Conservation (phyloP, 2,113 vertebrate genomes). For the Antidorcas marsupialis region DNA sequence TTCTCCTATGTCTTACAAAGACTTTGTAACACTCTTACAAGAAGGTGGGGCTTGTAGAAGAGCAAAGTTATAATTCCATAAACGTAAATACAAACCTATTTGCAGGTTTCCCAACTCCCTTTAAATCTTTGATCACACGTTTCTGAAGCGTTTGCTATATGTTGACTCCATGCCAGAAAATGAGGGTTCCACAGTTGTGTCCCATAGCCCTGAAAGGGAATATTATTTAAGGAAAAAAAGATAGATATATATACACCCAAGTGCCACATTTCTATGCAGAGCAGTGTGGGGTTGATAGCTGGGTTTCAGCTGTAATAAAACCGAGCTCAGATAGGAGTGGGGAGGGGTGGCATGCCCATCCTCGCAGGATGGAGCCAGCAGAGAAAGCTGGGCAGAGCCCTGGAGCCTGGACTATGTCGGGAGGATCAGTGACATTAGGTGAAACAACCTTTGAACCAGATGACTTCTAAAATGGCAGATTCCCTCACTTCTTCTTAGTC, state of each 20-base stretch:
- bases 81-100: background rate
- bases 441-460: background rate
- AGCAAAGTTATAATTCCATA: background rate
- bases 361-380: background rate
- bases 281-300: background rate
- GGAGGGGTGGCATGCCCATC: accelerated
- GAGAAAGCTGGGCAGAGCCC: background rate
- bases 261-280: background rate
- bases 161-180: background rate
- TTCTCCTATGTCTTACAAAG: background rate
- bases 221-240: background rate
- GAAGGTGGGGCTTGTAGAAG: background rate
- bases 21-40: background rate
- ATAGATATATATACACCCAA: background rate
- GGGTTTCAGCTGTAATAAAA: background rate
- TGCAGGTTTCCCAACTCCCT: background rate
- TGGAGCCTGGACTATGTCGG: background rate
- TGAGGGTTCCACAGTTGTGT: background rate
- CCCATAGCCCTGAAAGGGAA: background rate
- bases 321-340: background rate
- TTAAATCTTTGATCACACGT: background rate
- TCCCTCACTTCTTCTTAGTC: background rate
- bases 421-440: background rate
- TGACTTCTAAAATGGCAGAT: background rate
- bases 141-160: background rate